phyloP scores from a whole-genome alignment of 2,888 invertebrate species.

The Euphydryas editha region DNA sequence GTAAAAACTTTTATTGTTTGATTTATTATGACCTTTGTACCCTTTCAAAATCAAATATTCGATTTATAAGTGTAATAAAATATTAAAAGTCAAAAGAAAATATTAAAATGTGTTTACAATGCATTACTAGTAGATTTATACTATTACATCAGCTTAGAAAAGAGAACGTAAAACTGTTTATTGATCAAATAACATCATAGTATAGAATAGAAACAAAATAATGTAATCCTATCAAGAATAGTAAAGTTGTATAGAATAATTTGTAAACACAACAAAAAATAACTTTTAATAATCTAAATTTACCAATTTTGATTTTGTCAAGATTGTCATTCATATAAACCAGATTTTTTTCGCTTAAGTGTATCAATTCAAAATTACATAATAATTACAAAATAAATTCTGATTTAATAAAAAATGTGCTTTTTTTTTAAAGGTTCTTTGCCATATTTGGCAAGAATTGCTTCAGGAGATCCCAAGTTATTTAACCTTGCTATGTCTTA shows the following conservation, averaged over 20 bases:
- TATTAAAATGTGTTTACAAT: neutral
- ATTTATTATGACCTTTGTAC: conserved; percentile 41
- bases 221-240: neutral
- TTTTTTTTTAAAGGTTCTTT: conserved; percentile 20
- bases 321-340: too few relatives aligned
- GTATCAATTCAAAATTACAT: too few relatives aligned
- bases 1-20: conserved; percentile 48
- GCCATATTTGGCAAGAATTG: conserved; percentile 23
- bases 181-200: conserved; percentile 10
- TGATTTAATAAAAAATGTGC: conserved; percentile 6
- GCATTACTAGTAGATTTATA: conserved; percentile 33
- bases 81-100: neutral
- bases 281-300: too few relatives aligned
- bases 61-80: neutral
- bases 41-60: conserved; percentile 2
- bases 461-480: conserved; percentile 27
- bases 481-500: conserved; percentile 18
- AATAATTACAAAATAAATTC: too few relatives aligned
- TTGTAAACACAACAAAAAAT: too few relatives aligned
- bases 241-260: too few relatives aligned
- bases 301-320: too few relatives aligned
- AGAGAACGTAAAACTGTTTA: conserved; percentile 30
- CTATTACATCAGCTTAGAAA: conserved; percentile 59
- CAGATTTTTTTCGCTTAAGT: too few relatives aligned
- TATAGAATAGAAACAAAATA: too few relatives aligned